A percentile compares a stretch with the other conserved stretches of the same genome.
Evolutionary conservation across 2,113 vertebrate species (phyloP).

Genomic region (Siniperca chuatsi): DNA sequence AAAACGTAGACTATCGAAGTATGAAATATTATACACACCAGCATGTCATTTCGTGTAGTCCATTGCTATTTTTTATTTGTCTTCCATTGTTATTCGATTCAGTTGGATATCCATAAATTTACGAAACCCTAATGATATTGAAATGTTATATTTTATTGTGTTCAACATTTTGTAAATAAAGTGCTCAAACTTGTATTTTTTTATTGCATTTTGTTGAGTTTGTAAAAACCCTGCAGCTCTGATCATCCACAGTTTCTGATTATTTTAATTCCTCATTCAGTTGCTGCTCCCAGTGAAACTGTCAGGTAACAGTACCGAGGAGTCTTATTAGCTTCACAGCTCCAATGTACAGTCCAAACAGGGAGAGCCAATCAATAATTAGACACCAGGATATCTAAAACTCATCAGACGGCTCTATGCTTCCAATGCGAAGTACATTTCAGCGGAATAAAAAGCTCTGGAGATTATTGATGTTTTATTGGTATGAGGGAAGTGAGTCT

Average conservation of each 20-base stretch:
- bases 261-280: slow-evolving; percentile 46
- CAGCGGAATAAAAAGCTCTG: slow-evolving; percentile 62
- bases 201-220: slow-evolving; percentile 40
- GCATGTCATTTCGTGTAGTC: slow-evolving; percentile 85
- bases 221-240: slow-evolving; percentile 9
- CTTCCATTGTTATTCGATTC: slow-evolving; percentile 81
- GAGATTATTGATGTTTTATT: slow-evolving; percentile 72
- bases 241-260: slow-evolving; percentile 22
- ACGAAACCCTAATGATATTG: slow-evolving; percentile 86
- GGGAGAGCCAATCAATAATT: slow-evolving; percentile 72
- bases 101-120: slow-evolving; percentile 84
- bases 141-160: slow-evolving; percentile 92
- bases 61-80: slow-evolving; percentile 78
- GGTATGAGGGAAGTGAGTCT: slow-evolving; percentile 59
- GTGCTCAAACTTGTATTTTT: slow-evolving; percentile 82
- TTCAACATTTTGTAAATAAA: slow-evolving; percentile 92
- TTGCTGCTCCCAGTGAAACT: slow-evolving; percentile 45
- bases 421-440: slow-evolving; percentile 76
- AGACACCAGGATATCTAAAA: slow-evolving; percentile 75
- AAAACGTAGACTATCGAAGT: slow-evolving; percentile 87
- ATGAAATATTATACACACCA: slow-evolving; percentile 85
- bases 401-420: slow-evolving; percentile 74
- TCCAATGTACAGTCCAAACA: slow-evolving; percentile 69
- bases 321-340: slow-evolving; percentile 66
- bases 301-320: slow-evolving; percentile 52